Conservation (phyloP, 2,797 vertebrate genomes). For the Coluber constrictor region DNA sequence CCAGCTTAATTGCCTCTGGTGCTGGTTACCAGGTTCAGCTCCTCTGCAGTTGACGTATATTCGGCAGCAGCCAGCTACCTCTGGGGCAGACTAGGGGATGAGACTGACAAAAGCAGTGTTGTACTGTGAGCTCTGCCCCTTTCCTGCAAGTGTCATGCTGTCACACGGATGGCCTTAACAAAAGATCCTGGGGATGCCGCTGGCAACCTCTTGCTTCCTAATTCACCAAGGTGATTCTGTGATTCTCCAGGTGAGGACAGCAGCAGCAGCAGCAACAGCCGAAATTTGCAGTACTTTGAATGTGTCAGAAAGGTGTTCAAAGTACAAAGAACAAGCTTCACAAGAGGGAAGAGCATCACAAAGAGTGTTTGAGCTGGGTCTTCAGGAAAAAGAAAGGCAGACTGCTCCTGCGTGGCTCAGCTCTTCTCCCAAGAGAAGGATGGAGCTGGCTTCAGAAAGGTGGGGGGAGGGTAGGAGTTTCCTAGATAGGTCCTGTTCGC, state of each 20-base stretch:
- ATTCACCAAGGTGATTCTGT: constrained; percentile 10
- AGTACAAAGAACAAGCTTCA: background rate
- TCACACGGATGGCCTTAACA: background rate
- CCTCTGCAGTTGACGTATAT: background rate
- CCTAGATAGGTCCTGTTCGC: background rate
- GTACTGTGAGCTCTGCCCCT: background rate
- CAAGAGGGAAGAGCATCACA: background rate
- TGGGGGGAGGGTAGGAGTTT: background rate
- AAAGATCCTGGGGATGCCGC: constrained; percentile 6
- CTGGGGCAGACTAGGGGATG: background rate
- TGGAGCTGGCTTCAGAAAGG: background rate
- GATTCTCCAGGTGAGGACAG: constrained; percentile 45
- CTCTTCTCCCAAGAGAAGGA: background rate
- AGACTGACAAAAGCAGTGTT: background rate
- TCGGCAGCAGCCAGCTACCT: background rate
- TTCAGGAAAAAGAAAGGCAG: background rate
- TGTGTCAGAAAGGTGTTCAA: background rate
- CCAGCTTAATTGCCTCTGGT: background rate
- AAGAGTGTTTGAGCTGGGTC: background rate
- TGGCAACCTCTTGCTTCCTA: background rate
- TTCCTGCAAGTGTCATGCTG: background rate
- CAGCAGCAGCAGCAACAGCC: background rate
- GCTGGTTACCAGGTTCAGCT: background rate
- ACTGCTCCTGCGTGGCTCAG: background rate
- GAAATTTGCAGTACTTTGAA: constrained; percentile 46